phyloP scores from a whole-genome alignment of 2,113 vertebrate genomes.

The Mesembrinibis cayennensis region DNA sequence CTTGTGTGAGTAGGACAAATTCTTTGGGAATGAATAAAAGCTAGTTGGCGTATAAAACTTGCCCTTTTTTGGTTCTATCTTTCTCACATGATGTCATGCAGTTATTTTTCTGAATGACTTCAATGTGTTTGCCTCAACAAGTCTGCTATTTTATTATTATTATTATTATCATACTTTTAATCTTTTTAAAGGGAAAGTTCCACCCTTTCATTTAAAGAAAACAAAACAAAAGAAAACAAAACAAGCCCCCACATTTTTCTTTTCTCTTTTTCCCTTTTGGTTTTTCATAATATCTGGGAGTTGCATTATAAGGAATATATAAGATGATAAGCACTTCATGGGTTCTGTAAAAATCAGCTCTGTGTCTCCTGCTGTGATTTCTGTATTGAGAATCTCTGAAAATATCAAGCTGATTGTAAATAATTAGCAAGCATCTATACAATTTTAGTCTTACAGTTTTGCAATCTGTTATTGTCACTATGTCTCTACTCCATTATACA shows the following conservation, averaged over 20 bases:
- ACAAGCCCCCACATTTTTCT: not conserved
- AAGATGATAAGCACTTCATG: not conserved
- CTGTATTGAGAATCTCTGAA: not conserved
- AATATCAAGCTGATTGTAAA: not conserved
- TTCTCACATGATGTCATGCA: constrained; percentile 61
- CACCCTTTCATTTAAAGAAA: not conserved
- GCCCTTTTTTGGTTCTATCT: constrained; percentile 62
- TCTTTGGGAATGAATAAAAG: constrained; percentile 61
- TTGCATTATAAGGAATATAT: not conserved
- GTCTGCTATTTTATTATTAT: constrained; percentile 5
- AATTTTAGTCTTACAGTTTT: not conserved
- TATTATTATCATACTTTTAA: not conserved
- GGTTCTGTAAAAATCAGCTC: not conserved
- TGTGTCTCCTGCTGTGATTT: not conserved
- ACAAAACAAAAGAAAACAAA: not conserved
- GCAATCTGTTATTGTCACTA: not conserved
- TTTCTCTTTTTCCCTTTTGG: not conserved
- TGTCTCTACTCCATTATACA: not conserved
- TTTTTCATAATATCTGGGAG: not conserved
- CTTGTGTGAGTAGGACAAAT: constrained; percentile 19
- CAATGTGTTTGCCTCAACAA: constrained; percentile 51
- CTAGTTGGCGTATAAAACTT: constrained; percentile 28
- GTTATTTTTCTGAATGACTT: constrained; percentile 65
- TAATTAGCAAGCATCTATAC: not conserved
- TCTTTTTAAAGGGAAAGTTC: not conserved